Evolutionary conservation across 2,113 vertebrate species (phyloP), one percentile per base, ranked within the genome.

Genomic region (Catharus minimus): DNA sequence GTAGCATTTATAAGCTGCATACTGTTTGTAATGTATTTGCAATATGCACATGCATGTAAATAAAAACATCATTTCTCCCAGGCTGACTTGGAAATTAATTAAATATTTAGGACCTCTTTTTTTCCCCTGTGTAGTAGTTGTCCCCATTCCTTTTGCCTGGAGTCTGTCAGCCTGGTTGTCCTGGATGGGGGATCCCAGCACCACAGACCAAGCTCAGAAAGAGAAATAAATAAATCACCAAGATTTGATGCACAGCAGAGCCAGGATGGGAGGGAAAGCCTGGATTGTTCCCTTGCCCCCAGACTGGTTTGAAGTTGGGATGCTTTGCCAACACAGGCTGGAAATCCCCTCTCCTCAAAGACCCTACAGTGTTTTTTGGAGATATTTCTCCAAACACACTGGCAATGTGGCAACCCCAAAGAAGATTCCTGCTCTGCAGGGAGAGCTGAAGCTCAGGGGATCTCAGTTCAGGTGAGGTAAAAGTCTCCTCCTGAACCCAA

Each of bases 31-130:
- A 7, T 11, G 6, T 22, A n/a, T 27, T 46, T 10, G 5, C 24
- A 44, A 43, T 15, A 26, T 30, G 47, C 19, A 28, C 7, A 6
- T 3, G 9, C 4, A 1, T 15, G 23, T 52, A 78, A 86, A 84
- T 61, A 76, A 55, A 88, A 84, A 22, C 8, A 41, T 56, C 1
- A 12, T 43, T 93, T 85, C 66, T 90, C 30, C 77, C 77, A 79
- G 73, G 55, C 24, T 69, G 58, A 52, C 30, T 58, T 62, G 46
- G 50, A 84, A 50, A 64, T 10, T 15, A 24, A 89, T 93, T 52
- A 62, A 90, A 93, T 58, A 90, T 73, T 79, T 79, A 92, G 58
- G 32, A 20, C n/a, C 47, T 2, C 5, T 64, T 89, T 41, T 28
- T 80, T 77, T 32, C n/a, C 3, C 46, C 39, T 15, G 50, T 44